Percentiles rank a stretch among this genome's conserved stretches.
Conservation (phyloP, 2,797 vertebrate genomes). For the Sebastes hubbsi region DNA sequence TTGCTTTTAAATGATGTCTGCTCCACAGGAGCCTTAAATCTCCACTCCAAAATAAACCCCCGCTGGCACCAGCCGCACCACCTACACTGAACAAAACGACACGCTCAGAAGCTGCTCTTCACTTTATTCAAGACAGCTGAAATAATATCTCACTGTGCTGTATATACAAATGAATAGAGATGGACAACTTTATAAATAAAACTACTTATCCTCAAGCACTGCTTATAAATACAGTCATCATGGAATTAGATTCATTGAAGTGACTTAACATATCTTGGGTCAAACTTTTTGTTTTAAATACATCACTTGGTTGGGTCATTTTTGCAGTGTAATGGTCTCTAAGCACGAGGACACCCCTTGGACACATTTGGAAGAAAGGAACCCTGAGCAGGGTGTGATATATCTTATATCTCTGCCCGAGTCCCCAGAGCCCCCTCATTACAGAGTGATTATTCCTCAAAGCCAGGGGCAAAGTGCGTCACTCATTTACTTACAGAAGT, state of each 20-base stretch:
- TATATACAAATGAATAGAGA: neutral
- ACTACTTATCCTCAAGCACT: neutral
- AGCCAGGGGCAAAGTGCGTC: slow-evolving; percentile 26
- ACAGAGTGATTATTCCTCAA: slow-evolving; percentile 40
- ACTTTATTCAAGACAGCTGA: neutral
- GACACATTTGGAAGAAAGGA: slow-evolving; percentile 11
- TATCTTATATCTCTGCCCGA: neutral
- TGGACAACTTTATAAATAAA: neutral
- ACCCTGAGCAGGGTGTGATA: slow-evolving; percentile 7
- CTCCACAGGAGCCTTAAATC: slow-evolving; percentile 37
- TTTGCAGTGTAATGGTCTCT: neutral
- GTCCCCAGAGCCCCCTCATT: slow-evolving; percentile 44
- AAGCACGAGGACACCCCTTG: neutral
- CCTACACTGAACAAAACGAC: neutral
- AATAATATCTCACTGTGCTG: neutral
- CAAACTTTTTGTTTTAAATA: neutral
- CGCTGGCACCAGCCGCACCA: neutral
- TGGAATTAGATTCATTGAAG: neutral
- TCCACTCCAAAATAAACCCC: slow-evolving; percentile 13
- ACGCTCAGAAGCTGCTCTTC: neutral
- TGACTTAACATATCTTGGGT: neutral
- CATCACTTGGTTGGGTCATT: neutral
- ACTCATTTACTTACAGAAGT: slow-evolving; percentile 17
- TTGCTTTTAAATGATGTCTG: slow-evolving; percentile 34
- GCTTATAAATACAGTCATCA: neutral